These are phyloP conservation scores for Eulemur mongoz DNA, from an alignment of 2,797 vertebrate species.

Conservation along the genomic window DNA sequence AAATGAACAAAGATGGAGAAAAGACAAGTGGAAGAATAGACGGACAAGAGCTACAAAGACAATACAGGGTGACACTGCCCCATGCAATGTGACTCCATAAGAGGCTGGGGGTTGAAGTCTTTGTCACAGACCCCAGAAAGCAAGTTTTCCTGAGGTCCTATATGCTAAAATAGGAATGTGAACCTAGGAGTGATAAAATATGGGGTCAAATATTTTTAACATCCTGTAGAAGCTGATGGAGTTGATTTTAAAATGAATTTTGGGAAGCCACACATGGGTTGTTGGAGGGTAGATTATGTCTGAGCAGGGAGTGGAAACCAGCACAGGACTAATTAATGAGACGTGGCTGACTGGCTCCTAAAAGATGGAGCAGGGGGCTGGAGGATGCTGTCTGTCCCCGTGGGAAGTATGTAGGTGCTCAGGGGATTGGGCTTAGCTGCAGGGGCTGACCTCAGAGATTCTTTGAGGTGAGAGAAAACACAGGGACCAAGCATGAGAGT, in stretches of 20 bases:
- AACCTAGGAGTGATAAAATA: not conserved
- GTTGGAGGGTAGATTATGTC: not conserved
- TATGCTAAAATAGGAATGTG: not conserved
- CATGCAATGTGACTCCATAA: not conserved
- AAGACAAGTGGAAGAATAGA: not conserved
- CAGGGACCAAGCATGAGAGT: accelerated
- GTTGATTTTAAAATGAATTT: not conserved
- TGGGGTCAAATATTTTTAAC: not conserved
- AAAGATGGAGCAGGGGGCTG: not conserved
- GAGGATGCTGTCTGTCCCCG: accelerated
- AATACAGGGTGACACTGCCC: not conserved
- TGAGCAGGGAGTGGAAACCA: not conserved
- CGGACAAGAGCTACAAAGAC: not conserved
- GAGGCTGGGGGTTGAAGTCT: not conserved
- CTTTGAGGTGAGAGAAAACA: not conserved
- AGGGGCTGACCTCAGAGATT: not conserved
- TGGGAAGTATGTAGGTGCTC: accelerated
- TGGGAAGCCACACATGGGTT: not conserved
- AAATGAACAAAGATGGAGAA: not conserved
- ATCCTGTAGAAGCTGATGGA: not conserved
- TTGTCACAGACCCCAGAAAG: not conserved
- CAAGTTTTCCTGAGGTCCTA: not conserved
- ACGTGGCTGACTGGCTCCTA: not conserved
- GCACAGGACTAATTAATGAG: not conserved
- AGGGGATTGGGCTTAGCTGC: no score